Evolutionary conservation across 2,113 vertebrate genomes (phyloP), one percentile per base, ranked within the genome.

Genomic region (Silurus glanis): DNA sequence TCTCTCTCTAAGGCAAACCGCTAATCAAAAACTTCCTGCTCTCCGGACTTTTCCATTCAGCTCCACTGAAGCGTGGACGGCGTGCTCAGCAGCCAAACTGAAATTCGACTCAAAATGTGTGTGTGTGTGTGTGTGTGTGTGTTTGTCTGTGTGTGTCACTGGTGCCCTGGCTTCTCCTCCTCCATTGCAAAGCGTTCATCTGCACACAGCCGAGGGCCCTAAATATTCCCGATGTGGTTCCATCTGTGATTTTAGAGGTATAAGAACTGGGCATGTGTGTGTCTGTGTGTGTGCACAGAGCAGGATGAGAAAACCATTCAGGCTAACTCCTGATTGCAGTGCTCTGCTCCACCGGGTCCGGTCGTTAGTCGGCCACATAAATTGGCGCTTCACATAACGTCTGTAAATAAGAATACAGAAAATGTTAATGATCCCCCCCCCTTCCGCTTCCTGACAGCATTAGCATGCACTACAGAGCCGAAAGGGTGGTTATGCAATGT

Each of bases 1-100:
- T 71, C 83, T 59, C 83, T 62, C 71, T 76, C 37, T 53, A 61
- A 87, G 81, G 72, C 83, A 82, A 81, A 85, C 83, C 87, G 64
- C 76, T 88, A 85, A 88, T 85, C 79, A 84, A 88, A 88, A 85
- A 88, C 87, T 88, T 88, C 87, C 86, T 84, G 45, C 87, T 82
- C 78, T 79, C 62, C 53, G 61, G 81, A 83, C 82, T 83, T 87
- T 87, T 84, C 86, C 82, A 87, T 87, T 83, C 82, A 78, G 74
- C 75, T 80, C 47, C 75, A 69, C 74, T 80, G 62, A 80, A 59
- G 86, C 82, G 61, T 71, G 86, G 74, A 87, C 37, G 28, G 62
- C 45, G 62, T 88, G 74, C 85, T 85, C 67, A 79, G 83, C 64
- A 66, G 76, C 56, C 74, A 83, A 79, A 87, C 83, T 84, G 81